Conservation (phyloP, 1,140 invertebrate species). For the Lasioglossum albipes region DNA sequence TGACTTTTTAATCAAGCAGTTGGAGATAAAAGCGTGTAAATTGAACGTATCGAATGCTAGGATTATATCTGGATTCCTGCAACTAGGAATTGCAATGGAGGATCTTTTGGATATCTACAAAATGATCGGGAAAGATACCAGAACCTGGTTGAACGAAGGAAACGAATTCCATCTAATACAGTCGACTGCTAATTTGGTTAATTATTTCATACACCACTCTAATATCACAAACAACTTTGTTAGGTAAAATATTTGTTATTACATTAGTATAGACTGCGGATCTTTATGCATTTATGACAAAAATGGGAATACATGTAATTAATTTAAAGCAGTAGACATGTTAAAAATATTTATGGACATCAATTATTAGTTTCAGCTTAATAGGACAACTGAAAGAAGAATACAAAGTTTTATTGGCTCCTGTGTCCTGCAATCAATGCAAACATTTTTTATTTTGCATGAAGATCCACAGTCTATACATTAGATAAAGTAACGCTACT, state of each 20-base stretch:
- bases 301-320: too few species aligned
- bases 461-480: too few species aligned
- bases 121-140: constrained; percentile 87
- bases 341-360: too few species aligned
- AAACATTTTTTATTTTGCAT: too few species aligned
- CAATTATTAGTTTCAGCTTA: too few species aligned
- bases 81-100: constrained; percentile 86
- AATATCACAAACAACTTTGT: constrained; percentile 80
- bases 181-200: constrained; percentile 84
- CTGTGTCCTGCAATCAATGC: too few species aligned
- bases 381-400: too few species aligned
- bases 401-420: too few species aligned
- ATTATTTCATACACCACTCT: constrained; percentile 81
- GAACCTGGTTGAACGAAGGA: constrained; percentile 87
- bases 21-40: constrained; percentile 87
- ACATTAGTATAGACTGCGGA: constrained; percentile 7
- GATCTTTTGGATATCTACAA: constrained; percentile 88
- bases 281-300: too few species aligned
- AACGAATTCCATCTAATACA: constrained; percentile 89
- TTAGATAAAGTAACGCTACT: background rate
- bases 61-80: constrained; percentile 85
- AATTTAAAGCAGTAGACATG: too few species aligned
- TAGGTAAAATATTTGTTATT: constrained; percentile 75
- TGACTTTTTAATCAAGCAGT: constrained; percentile 86
- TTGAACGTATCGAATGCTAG: constrained; percentile 84